Percentiles rank a stretch among this genome's conserved stretches.
These are phyloP conservation scores for Paguma larvata DNA, from an alignment of 2,797 vertebrate genomes.

Conservation along the genomic window DNA sequence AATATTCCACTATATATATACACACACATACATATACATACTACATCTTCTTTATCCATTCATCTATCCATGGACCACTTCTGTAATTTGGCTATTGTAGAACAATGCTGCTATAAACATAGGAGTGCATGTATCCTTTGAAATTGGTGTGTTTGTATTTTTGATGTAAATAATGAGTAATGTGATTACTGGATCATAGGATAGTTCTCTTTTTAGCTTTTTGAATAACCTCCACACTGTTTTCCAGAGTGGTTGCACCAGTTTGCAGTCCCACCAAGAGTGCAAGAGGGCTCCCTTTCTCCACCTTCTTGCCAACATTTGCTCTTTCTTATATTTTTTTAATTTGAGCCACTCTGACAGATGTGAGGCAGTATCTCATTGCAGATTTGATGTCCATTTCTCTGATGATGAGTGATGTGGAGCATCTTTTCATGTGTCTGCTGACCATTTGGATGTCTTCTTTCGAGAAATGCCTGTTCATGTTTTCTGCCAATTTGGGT, in stretches of 20 bases:
- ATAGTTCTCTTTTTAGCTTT: not conserved
- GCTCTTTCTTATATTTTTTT: not conserved
- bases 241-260: not conserved
- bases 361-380: not conserved
- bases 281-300: not conserved
- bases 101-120: not conserved
- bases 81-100: not conserved
- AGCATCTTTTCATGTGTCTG: not conserved
- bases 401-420: not conserved
- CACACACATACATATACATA: not conserved
- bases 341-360: not conserved
- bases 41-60: not conserved
- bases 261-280: not conserved
- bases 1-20: not conserved
- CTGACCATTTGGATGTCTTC: not conserved
- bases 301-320: not conserved
- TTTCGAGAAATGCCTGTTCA: not conserved
- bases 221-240: not conserved
- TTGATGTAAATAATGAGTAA: not conserved
- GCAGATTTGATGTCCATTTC: not conserved
- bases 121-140: not conserved
- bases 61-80: not conserved
- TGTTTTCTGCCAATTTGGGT: not conserved
- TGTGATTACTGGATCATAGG: not conserved
- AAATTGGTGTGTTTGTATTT: not conserved